Base-by-base conservation (phyloP, 2,888 invertebrate species). In the Rhamphomyia laevipes region DNA sequence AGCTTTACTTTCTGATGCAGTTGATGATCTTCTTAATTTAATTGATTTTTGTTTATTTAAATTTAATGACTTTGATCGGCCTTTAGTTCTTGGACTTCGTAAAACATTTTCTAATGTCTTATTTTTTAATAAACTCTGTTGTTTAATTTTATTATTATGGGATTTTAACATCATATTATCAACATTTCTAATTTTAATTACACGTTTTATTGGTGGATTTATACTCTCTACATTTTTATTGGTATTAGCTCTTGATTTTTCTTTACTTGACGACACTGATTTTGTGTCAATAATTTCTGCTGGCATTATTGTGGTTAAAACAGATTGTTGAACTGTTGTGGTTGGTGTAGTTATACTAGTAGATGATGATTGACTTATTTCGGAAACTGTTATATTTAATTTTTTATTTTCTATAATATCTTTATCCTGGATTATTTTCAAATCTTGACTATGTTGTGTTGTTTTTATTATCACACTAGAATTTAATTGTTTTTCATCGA, bases 11-110 rank as follows among this genome's bases (percentile, higher is more conserved):
- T 51, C 51, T 2, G 51, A 51, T 13, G 48, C 15, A n/a, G 48
- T 43, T 10, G 53, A 53, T 21, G 49, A 13, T 17, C 51, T 46
- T 43, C 12, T 40, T 62, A 60, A 2, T 63, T 60, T 2, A 55
- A 49, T 51, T 67, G 68, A 0, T 63, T 64, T 10, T 56, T 31
- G 11, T 53, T 13, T 4, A 9, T 35, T 17, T 7, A 9, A 27
- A 37, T 46, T 54, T n/a, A 49, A 48, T 3, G 51, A 53, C 42
- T 53, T 53, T 16, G 50, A 54, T 30, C 52, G 37, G 9, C 7
- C 7, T 27, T 27, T 27, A 4, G 46, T 48, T 21, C 53, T 48
- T 11, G 53, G 53, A 45, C 50, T 53, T 43, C 51, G 35, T 45
- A 51, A 48, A 13, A 53, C 27, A 6, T 42, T 35, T 15, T 51